Evolutionary conservation across 2,888 invertebrate species (phyloP), one percentile per base, ranked within the genome.

Genomic region (Neria commutata): DNA sequence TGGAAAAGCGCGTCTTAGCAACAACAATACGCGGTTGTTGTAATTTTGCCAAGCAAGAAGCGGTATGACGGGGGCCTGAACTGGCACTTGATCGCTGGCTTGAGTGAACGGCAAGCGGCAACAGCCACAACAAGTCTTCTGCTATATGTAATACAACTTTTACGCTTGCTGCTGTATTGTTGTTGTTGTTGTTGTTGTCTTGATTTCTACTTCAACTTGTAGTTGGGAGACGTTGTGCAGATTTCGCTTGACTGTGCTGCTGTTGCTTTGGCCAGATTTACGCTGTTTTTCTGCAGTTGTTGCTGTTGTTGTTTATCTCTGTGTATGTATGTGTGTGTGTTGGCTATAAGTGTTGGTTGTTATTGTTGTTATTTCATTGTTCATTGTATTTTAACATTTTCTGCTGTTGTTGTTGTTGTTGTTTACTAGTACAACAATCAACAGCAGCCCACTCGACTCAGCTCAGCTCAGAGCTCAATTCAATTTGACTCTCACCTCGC

Each of bases 281-380:
- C n/a, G n/a, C n/a, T n/a, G n/a, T n/a, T n/a, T n/a, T n/a, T n/a
- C n/a, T n/a, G 63, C 42, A 52, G 51, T 46, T 62, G 60, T 33
- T 60, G 66, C 49, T 66, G 72, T 65, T 71, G 71, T 72, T 73
- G 71, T 67, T 69, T 72, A 69, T 68, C 70, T 69, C 71, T 70
- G 68, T 70, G 66, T 66, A 63, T 70, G 62, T 67, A 55, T 67
- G 68, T 68, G 53, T 63, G 45, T 52, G 52, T 54, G 61, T 42
- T 25, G 21, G 56, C 58, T 65, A 60, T 25, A 55, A 58, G 60
- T 67, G 61, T 49, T 61, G 46, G 56, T 64, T 61, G 53, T 33
- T 33, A 48, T 16, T 54, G 40, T 46, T 53, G 58, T 40, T 57
- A 54, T 57, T 56, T 56, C 65, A 48, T 59, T 61, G 60, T 47